Conservation (phyloP, 2,797 vertebrate species). For the Leptodactylus fallax region DNA sequence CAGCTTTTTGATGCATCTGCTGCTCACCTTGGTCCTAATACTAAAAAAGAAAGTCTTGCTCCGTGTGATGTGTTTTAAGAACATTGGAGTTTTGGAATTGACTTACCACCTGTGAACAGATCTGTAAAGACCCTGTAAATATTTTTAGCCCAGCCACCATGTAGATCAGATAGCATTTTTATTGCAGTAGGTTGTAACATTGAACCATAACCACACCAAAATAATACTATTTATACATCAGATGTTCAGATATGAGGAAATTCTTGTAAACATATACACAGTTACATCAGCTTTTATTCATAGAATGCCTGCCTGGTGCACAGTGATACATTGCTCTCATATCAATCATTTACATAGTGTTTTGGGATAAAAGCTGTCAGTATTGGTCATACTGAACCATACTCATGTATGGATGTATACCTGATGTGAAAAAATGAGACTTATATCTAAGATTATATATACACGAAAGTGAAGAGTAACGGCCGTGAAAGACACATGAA, state of each 20-base stretch:
- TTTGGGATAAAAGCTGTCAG: not conserved
- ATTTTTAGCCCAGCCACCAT: not conserved
- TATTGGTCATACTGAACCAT: not conserved
- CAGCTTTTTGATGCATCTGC: constrained; percentile 35
- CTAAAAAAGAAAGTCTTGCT: constrained; percentile 25
- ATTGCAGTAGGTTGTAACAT: not conserved
- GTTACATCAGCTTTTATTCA: too few species aligned
- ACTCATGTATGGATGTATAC: not conserved
- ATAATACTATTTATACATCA: not conserved
- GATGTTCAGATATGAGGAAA: not conserved
- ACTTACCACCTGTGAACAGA: constrained; percentile 10
- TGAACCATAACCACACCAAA: not conserved
- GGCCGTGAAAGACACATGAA: too few species aligned
- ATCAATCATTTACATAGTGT: not conserved
- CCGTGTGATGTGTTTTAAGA: not conserved
- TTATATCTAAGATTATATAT: too few species aligned
- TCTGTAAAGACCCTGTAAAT: not conserved
- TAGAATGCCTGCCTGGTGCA: not conserved
- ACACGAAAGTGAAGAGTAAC: too few species aligned
- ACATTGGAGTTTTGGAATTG: not conserved
- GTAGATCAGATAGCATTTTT: not conserved
- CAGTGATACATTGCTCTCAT: not conserved
- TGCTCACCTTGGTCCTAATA: constrained; percentile 40
- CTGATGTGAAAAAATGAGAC: not conserved
- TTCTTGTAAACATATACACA: not conserved